Conservation (phyloP, 2,797 vertebrate genomes). For the Parauchenoglanis punctatus region DNA sequence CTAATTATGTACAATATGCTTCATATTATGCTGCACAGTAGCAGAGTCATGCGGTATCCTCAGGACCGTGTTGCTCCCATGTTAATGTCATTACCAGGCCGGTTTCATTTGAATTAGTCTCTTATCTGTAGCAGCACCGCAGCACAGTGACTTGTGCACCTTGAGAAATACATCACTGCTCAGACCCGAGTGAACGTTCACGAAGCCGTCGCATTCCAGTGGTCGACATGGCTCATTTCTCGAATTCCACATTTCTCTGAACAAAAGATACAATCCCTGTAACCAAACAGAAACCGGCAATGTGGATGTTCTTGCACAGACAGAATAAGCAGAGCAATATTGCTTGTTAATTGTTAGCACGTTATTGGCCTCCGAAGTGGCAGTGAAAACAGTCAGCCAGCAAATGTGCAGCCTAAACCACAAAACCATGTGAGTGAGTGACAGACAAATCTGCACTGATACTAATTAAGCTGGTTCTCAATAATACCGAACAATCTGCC, state of each 20-base stretch:
- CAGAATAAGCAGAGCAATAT: background rate
- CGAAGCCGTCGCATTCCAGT: background rate
- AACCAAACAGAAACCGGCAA: slow-evolving; percentile 6
- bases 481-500: slow-evolving; percentile 29
- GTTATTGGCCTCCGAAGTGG: slow-evolving; percentile 1
- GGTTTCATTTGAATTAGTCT: background rate
- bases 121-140: background rate
- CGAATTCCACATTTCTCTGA: background rate
- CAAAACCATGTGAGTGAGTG: background rate
- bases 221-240: background rate
- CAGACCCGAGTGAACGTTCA: background rate
- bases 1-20: background rate
- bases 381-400: background rate
- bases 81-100: background rate
- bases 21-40: background rate
- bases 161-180: background rate
- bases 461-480: slow-evolving; percentile 21
- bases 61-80: background rate
- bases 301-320: background rate
- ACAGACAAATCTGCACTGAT: slow-evolving; percentile 17
- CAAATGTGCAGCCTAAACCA: slow-evolving; percentile 10
- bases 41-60: background rate
- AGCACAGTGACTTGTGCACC: background rate
- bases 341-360: background rate
- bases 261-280: background rate